Conservation (phyloP, 2,113 vertebrate species). For the Podarcis muralis region DNA sequence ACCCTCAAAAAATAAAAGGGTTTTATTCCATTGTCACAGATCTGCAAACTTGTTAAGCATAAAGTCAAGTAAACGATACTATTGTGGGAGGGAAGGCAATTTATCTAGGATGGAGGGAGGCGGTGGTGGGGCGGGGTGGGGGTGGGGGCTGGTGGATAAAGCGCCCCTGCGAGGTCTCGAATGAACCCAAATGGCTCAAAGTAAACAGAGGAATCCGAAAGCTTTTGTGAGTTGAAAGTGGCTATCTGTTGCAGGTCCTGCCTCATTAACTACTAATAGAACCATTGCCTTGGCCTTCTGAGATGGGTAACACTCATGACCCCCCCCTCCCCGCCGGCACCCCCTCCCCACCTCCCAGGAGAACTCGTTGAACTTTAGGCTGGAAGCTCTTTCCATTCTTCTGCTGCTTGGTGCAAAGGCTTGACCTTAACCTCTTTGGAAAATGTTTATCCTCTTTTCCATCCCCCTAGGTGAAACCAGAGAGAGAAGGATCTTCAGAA, state of each 20-base stretch:
- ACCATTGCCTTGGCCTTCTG: constrained; percentile 77
- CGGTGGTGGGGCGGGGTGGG: constrained; percentile 11
- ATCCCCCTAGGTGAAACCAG: neutral
- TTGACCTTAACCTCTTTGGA: constrained; percentile 73
- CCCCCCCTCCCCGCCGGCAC: neutral
- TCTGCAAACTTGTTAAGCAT: constrained; percentile 79
- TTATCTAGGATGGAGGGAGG: constrained; percentile 68
- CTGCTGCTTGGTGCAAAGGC: constrained; percentile 50
- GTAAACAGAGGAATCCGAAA: constrained; percentile 87
- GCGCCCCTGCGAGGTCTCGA: constrained; percentile 73
- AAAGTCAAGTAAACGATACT: constrained; percentile 82
- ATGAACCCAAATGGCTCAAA: constrained; percentile 87
- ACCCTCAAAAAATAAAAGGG: constrained; percentile 53
- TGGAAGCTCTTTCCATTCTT: constrained; percentile 61
- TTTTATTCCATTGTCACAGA: constrained; percentile 73
- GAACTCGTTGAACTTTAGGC: constrained; percentile 70
- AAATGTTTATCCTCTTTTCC: constrained; percentile 63
- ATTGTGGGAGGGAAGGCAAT: constrained; percentile 72
- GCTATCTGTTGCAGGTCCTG: constrained; percentile 84
- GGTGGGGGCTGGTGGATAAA: constrained; percentile 8
- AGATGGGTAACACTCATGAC: constrained; percentile 69
- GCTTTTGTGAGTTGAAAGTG: constrained; percentile 85
- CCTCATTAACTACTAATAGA: constrained; percentile 87
- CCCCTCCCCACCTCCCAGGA: constrained; percentile 44
- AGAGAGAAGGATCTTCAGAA: neutral